phyloP scores from a whole-genome alignment of 2,888 invertebrate species.

The Camptogramma bilineatum region DNA sequence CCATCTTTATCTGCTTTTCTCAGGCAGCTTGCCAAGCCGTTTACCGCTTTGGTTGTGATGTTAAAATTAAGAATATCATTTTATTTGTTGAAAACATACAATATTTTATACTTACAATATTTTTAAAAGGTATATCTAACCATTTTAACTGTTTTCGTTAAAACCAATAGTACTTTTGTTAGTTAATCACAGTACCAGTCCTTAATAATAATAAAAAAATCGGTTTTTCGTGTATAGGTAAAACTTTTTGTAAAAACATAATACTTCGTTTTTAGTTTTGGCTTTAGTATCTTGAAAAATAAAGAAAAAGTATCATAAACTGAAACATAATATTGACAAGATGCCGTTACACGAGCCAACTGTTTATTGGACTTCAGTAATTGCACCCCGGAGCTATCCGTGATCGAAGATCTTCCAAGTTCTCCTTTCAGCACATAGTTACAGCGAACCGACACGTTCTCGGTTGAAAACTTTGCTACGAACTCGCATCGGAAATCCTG shows the following conservation, averaged over 20 bases:
- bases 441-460: slow-evolving; percentile 52
- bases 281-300: too few species aligned
- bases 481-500: slow-evolving; percentile 60
- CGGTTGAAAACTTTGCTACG: slow-evolving; percentile 53
- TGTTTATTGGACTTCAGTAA: slow-evolving; percentile 46
- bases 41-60: slow-evolving; percentile 22
- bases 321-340: slow-evolving; percentile 12
- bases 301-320: slow-evolving; percentile 4
- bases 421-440: slow-evolving; percentile 53
- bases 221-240: too few species aligned
- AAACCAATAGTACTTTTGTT: too few species aligned
- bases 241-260: too few species aligned
- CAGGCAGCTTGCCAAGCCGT: slow-evolving; percentile 27
- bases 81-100: slow-evolving; percentile 1
- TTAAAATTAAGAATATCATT: slow-evolving; percentile 10
- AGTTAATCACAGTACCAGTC: too few species aligned
- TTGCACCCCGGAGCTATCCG: slow-evolving; percentile 51
- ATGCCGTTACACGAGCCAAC: slow-evolving; percentile 15
- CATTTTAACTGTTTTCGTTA: too few species aligned
- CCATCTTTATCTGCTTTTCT: slow-evolving; percentile 18
- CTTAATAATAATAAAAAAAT: too few species aligned
- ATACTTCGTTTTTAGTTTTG: too few species aligned
- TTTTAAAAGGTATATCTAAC: too few species aligned
- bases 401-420: slow-evolving; percentile 55
- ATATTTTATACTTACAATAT: too few species aligned